A percentile compares a stretch with the other conserved stretches of the same genome.
Evolutionary conservation across 2,888 invertebrate species (phyloP).

Genomic region (Hypomecis punctinalis): DNA sequence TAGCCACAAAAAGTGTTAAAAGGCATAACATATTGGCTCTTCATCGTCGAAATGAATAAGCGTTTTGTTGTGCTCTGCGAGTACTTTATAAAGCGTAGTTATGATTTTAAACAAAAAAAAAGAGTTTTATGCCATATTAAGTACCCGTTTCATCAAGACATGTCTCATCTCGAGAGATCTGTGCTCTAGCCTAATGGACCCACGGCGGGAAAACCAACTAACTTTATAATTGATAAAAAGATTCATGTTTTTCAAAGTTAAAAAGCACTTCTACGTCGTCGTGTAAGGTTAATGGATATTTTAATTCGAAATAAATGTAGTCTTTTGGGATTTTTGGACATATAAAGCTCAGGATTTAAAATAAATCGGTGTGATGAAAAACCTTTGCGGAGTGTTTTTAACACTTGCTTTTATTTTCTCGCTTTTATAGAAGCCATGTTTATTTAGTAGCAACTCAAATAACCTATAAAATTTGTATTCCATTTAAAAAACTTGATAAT

Average conservation of each 20-base stretch:
- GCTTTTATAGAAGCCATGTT: no score
- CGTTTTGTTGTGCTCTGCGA: no score
- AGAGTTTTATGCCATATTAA: no score
- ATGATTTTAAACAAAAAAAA: no score
- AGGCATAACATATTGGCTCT: no score
- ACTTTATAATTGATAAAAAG: constrained; percentile 26
- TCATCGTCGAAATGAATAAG: no score
- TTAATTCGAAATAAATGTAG: constrained; percentile 2
- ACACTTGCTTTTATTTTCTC: no score
- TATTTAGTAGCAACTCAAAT: no score
- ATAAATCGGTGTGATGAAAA: background rate
- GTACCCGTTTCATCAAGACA: constrained; percentile 51
- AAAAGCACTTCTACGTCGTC: background rate
- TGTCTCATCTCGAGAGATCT: constrained; percentile 48
- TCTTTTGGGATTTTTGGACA: background rate
- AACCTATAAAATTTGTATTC: no score
- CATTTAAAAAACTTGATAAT: no score
- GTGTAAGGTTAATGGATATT: constrained; percentile 6
- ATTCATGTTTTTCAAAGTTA: constrained; percentile 16
- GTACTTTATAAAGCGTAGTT: no score
- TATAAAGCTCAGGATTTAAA: background rate
- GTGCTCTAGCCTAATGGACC: constrained; percentile 57
- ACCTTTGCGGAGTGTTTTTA: background rate
- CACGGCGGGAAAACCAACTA: constrained; percentile 15
- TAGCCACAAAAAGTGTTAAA: no score